These are phyloP conservation scores for Uromys caudimaculatus DNA, from an alignment of 2,797 vertebrate genomes.

Conservation along the genomic window DNA sequence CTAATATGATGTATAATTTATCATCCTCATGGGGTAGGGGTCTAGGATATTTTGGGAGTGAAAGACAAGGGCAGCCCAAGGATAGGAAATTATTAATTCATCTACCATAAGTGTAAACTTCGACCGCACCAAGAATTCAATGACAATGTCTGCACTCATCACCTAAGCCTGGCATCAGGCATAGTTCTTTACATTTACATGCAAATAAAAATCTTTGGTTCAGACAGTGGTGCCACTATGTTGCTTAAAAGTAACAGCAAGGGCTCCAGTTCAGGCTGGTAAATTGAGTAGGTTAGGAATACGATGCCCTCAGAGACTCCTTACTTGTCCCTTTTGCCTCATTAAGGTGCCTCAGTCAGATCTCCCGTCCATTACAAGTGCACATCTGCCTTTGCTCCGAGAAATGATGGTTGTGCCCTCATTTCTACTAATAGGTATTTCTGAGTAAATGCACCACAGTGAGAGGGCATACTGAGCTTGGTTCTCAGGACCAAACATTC, in stretches of 20 bases:
- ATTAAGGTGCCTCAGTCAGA: background rate
- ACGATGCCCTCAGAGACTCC: background rate
- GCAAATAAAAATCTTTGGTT: background rate
- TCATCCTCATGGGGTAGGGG: background rate
- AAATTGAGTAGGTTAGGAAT: constrained; percentile 7
- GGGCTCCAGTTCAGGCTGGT: background rate
- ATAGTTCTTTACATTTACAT: background rate
- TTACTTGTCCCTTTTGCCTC: background rate
- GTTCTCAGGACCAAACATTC: background rate
- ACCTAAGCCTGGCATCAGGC: background rate
- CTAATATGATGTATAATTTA: constrained; percentile 10
- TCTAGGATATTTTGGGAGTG: background rate
- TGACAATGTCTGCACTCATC: background rate
- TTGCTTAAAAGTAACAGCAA: background rate
- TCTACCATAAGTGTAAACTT: background rate
- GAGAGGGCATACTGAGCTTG: background rate
- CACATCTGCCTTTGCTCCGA: background rate
- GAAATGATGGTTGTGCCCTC: background rate
- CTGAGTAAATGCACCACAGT: background rate
- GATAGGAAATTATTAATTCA: constrained; percentile 15
- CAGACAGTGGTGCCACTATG: background rate
- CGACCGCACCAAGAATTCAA: background rate
- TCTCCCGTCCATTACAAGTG: background rate
- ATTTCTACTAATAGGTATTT: background rate
- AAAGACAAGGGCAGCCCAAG: background rate